Evolutionary conservation across 2,888 invertebrate species (phyloP), one percentile per base, ranked within the genome.

Genomic region (Limnephilus lunatus): DNA sequence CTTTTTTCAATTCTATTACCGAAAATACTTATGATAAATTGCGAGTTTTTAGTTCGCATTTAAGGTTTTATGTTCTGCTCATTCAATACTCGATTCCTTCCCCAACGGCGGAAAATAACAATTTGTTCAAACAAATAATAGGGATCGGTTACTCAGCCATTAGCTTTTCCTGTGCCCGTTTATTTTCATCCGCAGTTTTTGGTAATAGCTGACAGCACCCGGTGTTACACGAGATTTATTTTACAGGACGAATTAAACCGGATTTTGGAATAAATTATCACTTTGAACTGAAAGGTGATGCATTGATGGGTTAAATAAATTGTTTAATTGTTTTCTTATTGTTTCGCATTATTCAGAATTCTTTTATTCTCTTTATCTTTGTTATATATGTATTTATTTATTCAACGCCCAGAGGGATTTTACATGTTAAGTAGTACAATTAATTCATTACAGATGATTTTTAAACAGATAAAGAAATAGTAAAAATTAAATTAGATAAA

Each of bases 71-170:
- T 68, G 25, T 68, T 68, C 25, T n/a, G 9, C 68, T 68, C 68
- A 9, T 68, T 68, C 68, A 68, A 68, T 68, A 68, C 68, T 68
- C 68, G 68, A 68, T 68, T 68, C 9, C 68, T 68, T 68, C 68
- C 68, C 68, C 7, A 7, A 25, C 1, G 68, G 68, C 68, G 68
- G n/a, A 68, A 68, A 68, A 68, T 68, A 68, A 68, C 68, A n/a
- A 68, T 68, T 68, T 68, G 68, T 68, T 68, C 68, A 68, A 68
- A 68, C 68, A 68, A 68, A 68, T 68, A 68, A 68, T 68, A n/a
- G 68, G 68, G 68, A 68, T 68, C 68, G n/a, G 68, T 68, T 68
- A 68, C 68, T 68, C 68, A 68, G 25, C 68, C 68, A 68, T 68
- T 68, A 68, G 68, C 68, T 68, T 68, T 68, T 68, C n/a, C 68